Conservation (phyloP, 2,888 invertebrate genomes). For the Anaspis maculata region DNA sequence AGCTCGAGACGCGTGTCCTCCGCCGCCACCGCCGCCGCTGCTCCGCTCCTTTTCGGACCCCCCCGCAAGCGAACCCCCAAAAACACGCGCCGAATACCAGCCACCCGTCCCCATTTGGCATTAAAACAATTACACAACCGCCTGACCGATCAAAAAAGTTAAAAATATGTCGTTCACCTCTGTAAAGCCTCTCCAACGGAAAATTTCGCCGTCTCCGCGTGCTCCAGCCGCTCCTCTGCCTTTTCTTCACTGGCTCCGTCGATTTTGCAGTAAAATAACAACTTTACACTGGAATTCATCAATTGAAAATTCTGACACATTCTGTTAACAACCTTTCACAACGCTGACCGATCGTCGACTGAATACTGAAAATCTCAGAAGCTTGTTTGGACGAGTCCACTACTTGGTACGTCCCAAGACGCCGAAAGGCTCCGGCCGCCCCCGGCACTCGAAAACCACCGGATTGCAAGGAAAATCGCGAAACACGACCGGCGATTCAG, state of each 20-base stretch:
- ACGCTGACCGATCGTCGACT: conserved; percentile 43
- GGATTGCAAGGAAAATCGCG: no score
- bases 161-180: conserved; percentile 43
- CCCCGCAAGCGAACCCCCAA: conserved; percentile 12
- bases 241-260: conserved; percentile 6
- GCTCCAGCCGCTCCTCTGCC: conserved; percentile 26
- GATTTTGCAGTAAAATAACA: conserved; percentile 33
- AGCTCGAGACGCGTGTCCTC: no score
- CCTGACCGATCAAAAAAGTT: conserved; percentile 18
- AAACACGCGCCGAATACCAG: conserved; percentile 10
- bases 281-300: conserved; percentile 38
- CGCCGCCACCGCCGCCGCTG: no score
- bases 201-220: conserved; percentile 27
- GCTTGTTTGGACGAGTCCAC: conserved; percentile 44
- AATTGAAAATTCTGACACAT: conserved; percentile 44
- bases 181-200: conserved; percentile 32
- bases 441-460: no score
- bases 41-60: conserved; percentile 39
- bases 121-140: conserved; percentile 11
- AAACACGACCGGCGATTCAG: no score
- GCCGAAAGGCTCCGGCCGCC: no score
- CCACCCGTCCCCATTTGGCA: background rate
- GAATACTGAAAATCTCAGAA: conserved; percentile 41
- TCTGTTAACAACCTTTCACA: conserved; percentile 41
- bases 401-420: conserved; percentile 16